Percentiles rank a stretch among this genome's conserved stretches.
Conservation (phyloP, 2,797 vertebrate species). For the Enoplosus armatus region DNA sequence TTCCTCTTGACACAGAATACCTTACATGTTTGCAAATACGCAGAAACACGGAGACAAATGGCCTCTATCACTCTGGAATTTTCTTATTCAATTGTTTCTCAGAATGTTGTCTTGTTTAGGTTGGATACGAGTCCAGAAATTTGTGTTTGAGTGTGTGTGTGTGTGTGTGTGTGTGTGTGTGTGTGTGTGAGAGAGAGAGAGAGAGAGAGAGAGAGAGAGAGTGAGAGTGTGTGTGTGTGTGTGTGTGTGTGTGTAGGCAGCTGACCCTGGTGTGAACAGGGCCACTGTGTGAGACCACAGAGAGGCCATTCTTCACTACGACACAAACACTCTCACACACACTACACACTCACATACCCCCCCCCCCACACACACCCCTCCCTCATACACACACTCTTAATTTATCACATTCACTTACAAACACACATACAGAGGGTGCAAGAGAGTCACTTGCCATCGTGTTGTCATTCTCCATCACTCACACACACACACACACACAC, state of each 20-base stretch:
- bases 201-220: too few species aligned
- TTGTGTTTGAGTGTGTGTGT: conserved; percentile 35
- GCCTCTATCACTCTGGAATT: conserved; percentile 40
- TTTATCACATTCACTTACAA: conserved; percentile 57
- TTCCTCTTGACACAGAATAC: conserved; percentile 30
- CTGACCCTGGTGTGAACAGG: conserved; percentile 80
- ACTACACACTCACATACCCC: conserved; percentile 41
- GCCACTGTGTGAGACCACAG: conserved; percentile 78
- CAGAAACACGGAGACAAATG: conserved; percentile 13
- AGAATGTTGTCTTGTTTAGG: conserved; percentile 72
- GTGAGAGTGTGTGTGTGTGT: too few species aligned
- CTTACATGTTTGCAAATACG: conserved; percentile 5
- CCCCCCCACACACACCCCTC: conserved; percentile 21
- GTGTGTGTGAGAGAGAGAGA: too few species aligned
- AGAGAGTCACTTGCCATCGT: conserved; percentile 58
- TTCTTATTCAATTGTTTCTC: conserved; percentile 63
- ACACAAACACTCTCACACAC: conserved; percentile 46
- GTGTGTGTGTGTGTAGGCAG: conserved; percentile 65
- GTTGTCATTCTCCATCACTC: conserved; percentile 35
- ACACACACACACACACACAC: conserved; percentile 16
- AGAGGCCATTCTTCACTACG: conserved; percentile 72
- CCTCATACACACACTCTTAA: conserved; percentile 27
- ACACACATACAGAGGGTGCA: conserved; percentile 58
- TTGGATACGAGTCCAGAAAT: conserved; percentile 55
- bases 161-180: conserved; percentile 46